Evolutionary conservation across 2,113 vertebrate species (phyloP).

Genomic region (Zingel zingel): DNA sequence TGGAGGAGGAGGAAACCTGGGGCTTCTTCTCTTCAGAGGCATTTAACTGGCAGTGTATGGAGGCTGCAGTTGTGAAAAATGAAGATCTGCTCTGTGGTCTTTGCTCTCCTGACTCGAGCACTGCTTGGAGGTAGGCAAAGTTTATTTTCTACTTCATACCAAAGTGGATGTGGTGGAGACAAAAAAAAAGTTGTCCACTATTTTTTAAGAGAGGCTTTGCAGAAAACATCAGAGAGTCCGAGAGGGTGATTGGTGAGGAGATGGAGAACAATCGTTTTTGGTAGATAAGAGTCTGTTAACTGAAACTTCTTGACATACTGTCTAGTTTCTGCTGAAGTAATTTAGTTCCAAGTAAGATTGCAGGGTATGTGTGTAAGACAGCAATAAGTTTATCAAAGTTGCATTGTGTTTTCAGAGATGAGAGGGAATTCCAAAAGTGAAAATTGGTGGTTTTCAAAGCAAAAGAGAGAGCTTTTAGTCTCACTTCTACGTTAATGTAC

Average conservation of each 20-base stretch:
- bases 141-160: conserved; percentile 21
- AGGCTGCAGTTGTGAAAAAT: conserved; percentile 83
- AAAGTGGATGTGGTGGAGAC: conserved; percentile 30
- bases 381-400: background rate
- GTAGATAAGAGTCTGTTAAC: background rate
- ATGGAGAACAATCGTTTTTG: background rate
- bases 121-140: conserved; percentile 81
- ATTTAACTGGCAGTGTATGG: conserved; percentile 79
- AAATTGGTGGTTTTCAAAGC: conserved; percentile 38
- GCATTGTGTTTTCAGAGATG: conserved; percentile 21
- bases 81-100: conserved; percentile 82
- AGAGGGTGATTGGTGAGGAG: background rate
- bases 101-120: conserved; percentile 78
- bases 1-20: conserved; percentile 60
- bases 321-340: background rate
- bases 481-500: background rate
- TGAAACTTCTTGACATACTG: background rate
- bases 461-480: conserved; percentile 8
- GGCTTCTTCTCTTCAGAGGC: conserved; percentile 60
- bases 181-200: background rate
- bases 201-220: background rate
- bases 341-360: background rate
- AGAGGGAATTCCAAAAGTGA: conserved; percentile 14
- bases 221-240: background rate
- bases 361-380: background rate